Percentiles rank a stretch among this genome's conserved stretches.
Evolutionary conservation across 2,797 vertebrate genomes (phyloP).

Genomic region (Oophaga sylvatica): DNA sequence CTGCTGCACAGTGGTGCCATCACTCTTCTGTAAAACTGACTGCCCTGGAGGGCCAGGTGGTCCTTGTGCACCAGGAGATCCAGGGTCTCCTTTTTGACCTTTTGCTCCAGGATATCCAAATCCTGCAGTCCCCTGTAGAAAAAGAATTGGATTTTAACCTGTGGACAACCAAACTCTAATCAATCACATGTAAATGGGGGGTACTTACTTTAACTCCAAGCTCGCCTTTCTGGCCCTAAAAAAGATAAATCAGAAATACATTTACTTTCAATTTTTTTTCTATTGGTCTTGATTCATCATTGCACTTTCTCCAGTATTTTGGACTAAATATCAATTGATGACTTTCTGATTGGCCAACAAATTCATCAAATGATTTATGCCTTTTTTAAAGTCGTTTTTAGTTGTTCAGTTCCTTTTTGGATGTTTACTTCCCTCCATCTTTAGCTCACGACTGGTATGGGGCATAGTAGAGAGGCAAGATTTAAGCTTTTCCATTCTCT

Average conservation of each 20-base stretch:
- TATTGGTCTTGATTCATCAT: too few relatives aligned
- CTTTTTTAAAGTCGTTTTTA: too few relatives aligned
- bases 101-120: conserved; percentile 86
- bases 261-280: neutral
- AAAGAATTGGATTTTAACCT: neutral
- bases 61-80: conserved; percentile 73
- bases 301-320: too few relatives aligned
- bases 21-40: conserved; percentile 61
- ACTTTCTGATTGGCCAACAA: too few relatives aligned
- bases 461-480: neutral
- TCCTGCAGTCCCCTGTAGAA: conserved; percentile 81
- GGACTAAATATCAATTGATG: too few relatives aligned
- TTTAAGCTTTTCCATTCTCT: neutral
- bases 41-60: conserved; percentile 75
- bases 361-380: too few relatives aligned
- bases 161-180: neutral
- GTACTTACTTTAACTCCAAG: conserved; percentile 79
- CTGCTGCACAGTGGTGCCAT: conserved; percentile 69
- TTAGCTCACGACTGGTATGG: neutral
- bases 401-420: too few relatives aligned
- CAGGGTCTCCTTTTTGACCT: conserved; percentile 82
- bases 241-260: neutral
- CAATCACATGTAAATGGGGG: neutral
- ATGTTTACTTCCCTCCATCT: neutral
- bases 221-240: conserved; percentile 83